A percentile compares a stretch with the other conserved stretches of the same genome.
phyloP scores from a whole-genome alignment of 2,113 vertebrate species.

The Proterorhinus semilunaris region DNA sequence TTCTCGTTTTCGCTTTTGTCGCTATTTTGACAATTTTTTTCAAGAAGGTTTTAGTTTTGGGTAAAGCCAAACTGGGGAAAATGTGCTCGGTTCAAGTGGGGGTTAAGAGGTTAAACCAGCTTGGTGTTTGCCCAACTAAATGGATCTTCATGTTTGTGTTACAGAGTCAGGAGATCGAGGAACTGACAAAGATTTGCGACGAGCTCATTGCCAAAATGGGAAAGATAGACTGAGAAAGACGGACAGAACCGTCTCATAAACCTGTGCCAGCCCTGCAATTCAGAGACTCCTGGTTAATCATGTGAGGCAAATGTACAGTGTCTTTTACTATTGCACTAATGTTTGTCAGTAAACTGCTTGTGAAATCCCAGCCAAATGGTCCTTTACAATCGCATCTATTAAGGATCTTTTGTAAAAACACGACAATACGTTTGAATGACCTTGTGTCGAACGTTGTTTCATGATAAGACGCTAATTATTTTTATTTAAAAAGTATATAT shows the following conservation, averaged over 20 bases:
- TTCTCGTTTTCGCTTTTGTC: too few relatives aligned
- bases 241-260: conserved; percentile 21
- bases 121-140: too few relatives aligned
- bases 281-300: conserved; percentile 40
- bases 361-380: conserved; percentile 32
- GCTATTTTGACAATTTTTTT: too few relatives aligned
- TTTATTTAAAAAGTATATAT: not conserved
- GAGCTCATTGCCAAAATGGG: conserved; percentile 97
- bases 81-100: too few relatives aligned
- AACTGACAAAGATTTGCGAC: conserved; percentile 98
- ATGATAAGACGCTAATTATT: not conserved
- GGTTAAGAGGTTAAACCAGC: too few relatives aligned
- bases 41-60: too few relatives aligned
- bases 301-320: conserved; percentile 32
- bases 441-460: not conserved
- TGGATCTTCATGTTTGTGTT: conserved; percentile 26
- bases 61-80: too few relatives aligned
- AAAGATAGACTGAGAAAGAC: conserved; percentile 79
- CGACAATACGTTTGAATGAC: conserved; percentile 7
- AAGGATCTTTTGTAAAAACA: not conserved
- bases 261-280: conserved; percentile 29
- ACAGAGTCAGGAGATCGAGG: conserved; percentile 97
- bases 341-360: conserved; percentile 24
- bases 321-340: conserved; percentile 49
- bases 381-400: not conserved